phyloP scores from a whole-genome alignment of 1,140 invertebrate species.

The Sarcophaga peregrina region DNA sequence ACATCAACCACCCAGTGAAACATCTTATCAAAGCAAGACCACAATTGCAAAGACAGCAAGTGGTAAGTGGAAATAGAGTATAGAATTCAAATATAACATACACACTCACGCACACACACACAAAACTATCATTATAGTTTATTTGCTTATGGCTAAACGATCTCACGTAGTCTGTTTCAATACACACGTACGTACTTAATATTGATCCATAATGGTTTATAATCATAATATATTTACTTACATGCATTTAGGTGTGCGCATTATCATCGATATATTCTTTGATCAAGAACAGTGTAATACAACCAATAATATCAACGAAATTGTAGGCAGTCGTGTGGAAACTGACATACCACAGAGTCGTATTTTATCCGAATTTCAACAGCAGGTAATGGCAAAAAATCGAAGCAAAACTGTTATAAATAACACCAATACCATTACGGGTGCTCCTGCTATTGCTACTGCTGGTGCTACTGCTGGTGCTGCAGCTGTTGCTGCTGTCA shows the following conservation, averaged over 20 bases:
- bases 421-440: no score
- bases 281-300: constrained; percentile 49
- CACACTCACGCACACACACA: background rate
- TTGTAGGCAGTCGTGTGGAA: constrained; percentile 58
- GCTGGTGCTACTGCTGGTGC: background rate
- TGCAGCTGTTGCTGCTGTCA: background rate
- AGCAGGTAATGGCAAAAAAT: constrained; percentile 48
- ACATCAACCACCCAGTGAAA: constrained; percentile 39
- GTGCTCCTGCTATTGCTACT: no score
- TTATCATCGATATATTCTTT: constrained; percentile 60
- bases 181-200: no score
- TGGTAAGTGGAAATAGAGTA: constrained; percentile 31
- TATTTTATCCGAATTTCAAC: constrained; percentile 57
- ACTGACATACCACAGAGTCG: constrained; percentile 61
- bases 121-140: background rate
- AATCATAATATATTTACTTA: background rate
- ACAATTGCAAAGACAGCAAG: constrained; percentile 45
- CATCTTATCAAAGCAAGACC: constrained; percentile 46
- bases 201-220: no score
- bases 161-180: no score
- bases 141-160: background rate
- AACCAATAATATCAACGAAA: constrained; percentile 45
- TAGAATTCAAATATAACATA: background rate
- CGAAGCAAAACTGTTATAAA: background rate
- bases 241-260: constrained; percentile 54